These are phyloP conservation scores for Diplosoma virens DNA, from an alignment of 23 tunicate species.

Conservation along the genomic window DNA sequence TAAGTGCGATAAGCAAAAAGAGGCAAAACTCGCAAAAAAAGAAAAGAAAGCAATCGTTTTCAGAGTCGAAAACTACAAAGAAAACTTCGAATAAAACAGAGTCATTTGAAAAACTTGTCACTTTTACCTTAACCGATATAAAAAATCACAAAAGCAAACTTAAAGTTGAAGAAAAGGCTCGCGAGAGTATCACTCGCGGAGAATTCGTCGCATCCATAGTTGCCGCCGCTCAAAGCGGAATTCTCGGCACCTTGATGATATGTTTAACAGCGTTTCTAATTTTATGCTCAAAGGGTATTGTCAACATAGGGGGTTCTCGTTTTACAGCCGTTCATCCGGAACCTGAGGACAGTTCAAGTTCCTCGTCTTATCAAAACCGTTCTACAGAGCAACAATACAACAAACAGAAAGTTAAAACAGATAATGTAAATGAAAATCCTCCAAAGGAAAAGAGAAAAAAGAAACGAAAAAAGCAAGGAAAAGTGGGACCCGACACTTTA, in stretches of 20 bases:
- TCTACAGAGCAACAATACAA: background rate
- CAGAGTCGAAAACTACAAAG: too few relatives aligned
- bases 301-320: conserved; percentile 4
- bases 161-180: background rate
- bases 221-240: conserved; percentile 51
- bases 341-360: too few relatives aligned
- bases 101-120: too few relatives aligned
- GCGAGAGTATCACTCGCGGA: conserved; percentile 16
- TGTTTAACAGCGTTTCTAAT: conserved; percentile 11
- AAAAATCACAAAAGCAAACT: background rate
- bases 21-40: too few relatives aligned
- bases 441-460: background rate
- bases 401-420: background rate
- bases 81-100: too few relatives aligned
- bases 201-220: conserved; percentile 32
- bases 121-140: too few relatives aligned
- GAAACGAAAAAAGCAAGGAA: too few relatives aligned
- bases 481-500: too few relatives aligned
- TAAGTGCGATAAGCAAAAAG: too few relatives aligned
- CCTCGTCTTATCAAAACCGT: too few relatives aligned
- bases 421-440: background rate
- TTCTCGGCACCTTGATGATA: conserved; percentile 33
- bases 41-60: too few relatives aligned
- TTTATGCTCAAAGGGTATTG: conserved; percentile 41
- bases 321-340: conserved; percentile 7